Conservation (phyloP, 92 coral and sea anemone genomes). For the Phenganax marumi region DNA sequence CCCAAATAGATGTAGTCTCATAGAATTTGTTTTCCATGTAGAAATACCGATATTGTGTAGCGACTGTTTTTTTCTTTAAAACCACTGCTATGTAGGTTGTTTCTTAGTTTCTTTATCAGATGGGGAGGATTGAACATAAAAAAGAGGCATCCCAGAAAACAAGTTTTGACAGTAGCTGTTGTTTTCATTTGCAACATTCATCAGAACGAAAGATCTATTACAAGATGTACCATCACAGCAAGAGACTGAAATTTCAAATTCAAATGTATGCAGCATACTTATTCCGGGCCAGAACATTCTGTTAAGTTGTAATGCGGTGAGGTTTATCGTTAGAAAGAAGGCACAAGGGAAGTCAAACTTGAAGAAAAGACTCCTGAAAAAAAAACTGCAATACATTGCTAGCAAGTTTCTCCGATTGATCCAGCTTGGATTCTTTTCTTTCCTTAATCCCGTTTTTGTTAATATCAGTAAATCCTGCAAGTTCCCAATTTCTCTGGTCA, state of each 20-base stretch:
- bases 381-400: too few species aligned
- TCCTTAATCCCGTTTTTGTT: not conserved
- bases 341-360: conserved; percentile 36
- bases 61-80: conserved; percentile 32
- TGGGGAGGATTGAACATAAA: conserved; percentile 40
- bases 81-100: conserved; percentile 30
- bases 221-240: conserved; percentile 47
- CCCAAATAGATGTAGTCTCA: conserved; percentile 43
- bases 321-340: conserved; percentile 33
- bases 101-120: conserved; percentile 38
- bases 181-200: conserved; percentile 4
- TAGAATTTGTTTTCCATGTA: conserved; percentile 19
- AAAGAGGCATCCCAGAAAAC: conserved; percentile 36
- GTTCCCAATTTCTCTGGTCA: conserved; percentile 22
- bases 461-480: conserved; percentile 27
- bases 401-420: too few species aligned
- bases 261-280: conserved; percentile 32
- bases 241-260: conserved; percentile 38
- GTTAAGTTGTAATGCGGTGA: conserved; percentile 32
- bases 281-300: conserved; percentile 42
- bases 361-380: conserved; percentile 7
- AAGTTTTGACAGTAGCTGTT: not conserved
- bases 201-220: conserved; percentile 31
- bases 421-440: too few species aligned
- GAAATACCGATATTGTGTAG: conserved; percentile 17